Percentiles rank a stretch among this genome's conserved stretches.
These are phyloP conservation scores for Homalodisca vitripennis DNA, from an alignment of 1,140 invertebrate species.

Conservation along the genomic window DNA sequence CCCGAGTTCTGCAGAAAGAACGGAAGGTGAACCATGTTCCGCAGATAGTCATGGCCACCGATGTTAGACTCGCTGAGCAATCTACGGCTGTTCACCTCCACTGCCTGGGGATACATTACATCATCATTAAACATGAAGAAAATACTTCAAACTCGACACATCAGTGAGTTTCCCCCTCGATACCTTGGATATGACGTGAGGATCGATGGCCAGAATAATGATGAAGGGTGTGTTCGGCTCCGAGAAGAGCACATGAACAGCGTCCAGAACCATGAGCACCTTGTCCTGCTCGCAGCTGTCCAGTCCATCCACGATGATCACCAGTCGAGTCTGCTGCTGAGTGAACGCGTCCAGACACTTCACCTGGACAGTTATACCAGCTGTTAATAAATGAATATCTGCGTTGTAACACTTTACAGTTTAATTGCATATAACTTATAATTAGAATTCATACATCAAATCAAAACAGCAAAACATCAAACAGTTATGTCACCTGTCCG, in stretches of 20 bases:
- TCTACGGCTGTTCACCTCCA: slow-evolving; percentile 85
- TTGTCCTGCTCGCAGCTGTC: slow-evolving; percentile 98
- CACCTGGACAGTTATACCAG: slow-evolving; percentile 50
- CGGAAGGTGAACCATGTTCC: slow-evolving; percentile 96
- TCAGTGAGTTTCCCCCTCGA: background rate
- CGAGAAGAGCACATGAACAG: slow-evolving; percentile 92
- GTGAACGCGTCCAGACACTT: slow-evolving; percentile 90
- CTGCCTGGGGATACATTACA: slow-evolving; percentile 60
- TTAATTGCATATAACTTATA: too few species aligned
- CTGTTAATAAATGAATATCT: too few species aligned
- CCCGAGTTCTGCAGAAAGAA: slow-evolving; percentile 98
- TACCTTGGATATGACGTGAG: slow-evolving; percentile 94
- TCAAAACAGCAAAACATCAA: too few species aligned
- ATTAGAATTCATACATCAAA: too few species aligned
- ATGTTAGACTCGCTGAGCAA: slow-evolving; percentile 88
- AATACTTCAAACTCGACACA: background rate
- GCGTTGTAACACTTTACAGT: background rate
- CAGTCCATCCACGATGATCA: slow-evolving; percentile 94
- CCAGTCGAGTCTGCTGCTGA: slow-evolving; percentile 86
- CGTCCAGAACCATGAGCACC: slow-evolving; percentile 88
- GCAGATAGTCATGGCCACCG: slow-evolving; percentile 88
- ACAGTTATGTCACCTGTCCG: too few species aligned
- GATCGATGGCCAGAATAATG: slow-evolving; percentile 91
- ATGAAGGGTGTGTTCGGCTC: slow-evolving; percentile 91
- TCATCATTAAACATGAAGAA: background rate